These are phyloP conservation scores for Beris morrisii DNA, from an alignment of 2,888 invertebrate species.

Conservation along the genomic window DNA sequence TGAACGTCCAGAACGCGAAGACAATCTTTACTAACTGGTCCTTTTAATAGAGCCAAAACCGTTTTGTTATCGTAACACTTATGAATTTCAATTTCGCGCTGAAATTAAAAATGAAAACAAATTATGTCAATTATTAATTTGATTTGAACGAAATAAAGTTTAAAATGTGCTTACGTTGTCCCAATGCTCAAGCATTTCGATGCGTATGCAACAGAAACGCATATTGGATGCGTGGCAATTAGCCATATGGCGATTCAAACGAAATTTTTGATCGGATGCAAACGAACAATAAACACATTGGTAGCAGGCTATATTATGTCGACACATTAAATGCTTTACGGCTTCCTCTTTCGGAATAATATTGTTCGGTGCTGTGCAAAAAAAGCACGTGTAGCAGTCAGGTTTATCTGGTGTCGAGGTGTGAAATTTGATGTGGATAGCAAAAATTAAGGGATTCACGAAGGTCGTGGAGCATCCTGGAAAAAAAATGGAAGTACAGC, in stretches of 20 bases:
- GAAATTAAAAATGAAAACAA: no score
- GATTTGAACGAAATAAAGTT: slow-evolving; percentile 2
- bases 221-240: slow-evolving; percentile 53
- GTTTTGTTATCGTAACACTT: no score
- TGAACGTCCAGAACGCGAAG: no score
- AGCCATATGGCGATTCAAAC: slow-evolving; percentile 59
- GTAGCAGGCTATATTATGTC: slow-evolving; percentile 55
- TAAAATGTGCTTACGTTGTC: slow-evolving; percentile 6
- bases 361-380: not conserved
- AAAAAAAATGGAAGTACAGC: not conserved
- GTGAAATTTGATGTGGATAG: slow-evolving; percentile 6
- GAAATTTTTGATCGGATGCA: slow-evolving; percentile 52
- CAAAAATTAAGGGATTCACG: slow-evolving; percentile 20
- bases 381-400: slow-evolving; percentile 18
- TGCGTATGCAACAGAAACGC: slow-evolving; percentile 31
- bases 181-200: not conserved
- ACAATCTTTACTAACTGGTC: no score
- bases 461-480: slow-evolving; percentile 8
- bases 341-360: no score
- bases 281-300: slow-evolving; percentile 59
- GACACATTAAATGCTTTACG: slow-evolving; percentile 51
- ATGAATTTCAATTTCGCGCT: no score
- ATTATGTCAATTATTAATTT: no score
- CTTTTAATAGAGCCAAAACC: no score
- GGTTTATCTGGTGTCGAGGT: not conserved